Evolutionary conservation across 2,797 vertebrate species (phyloP).

Genomic region (Arctocebus calabarensis): DNA sequence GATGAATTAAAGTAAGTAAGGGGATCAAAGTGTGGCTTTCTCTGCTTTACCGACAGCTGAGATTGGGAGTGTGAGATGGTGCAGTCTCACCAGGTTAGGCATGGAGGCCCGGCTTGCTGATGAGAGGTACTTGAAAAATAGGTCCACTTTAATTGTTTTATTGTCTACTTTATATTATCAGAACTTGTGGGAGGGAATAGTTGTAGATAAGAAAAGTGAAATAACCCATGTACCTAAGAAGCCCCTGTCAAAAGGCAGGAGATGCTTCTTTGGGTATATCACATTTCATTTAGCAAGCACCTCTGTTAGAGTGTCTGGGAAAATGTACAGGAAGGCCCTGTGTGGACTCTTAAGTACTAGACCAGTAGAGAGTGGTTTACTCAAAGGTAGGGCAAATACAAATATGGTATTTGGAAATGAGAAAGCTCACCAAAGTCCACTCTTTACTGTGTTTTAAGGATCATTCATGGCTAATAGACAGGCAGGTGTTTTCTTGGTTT

Average conservation of each 20-base stretch:
- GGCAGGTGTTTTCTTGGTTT: not conserved
- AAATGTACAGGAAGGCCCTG: not conserved
- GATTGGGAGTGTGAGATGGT: constrained; percentile 46
- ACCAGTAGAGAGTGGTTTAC: not conserved
- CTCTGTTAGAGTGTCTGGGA: constrained; percentile 34
- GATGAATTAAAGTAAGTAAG: constrained; percentile 60
- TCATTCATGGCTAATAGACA: not conserved
- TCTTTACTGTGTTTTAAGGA: not conserved
- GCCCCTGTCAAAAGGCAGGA: constrained; percentile 59
- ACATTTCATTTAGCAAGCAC: constrained; percentile 59
- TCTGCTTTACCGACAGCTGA: constrained; percentile 65
- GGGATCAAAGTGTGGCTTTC: not conserved
- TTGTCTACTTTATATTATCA: constrained; percentile 75
- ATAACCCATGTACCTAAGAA: constrained; percentile 75
- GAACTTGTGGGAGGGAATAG: constrained; percentile 63
- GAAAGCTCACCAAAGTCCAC: not conserved
- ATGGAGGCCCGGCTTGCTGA: constrained; percentile 56
- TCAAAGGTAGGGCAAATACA: not conserved
- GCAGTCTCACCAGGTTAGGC: constrained; percentile 40
- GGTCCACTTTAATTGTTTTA: constrained; percentile 77
- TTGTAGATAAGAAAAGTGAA: constrained; percentile 71
- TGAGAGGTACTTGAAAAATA: constrained; percentile 77
- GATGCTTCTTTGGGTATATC: constrained; percentile 56
- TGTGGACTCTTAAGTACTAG: not conserved
- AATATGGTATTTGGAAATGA: not conserved